phyloP scores from a whole-genome alignment of 2,888 invertebrate genomes.

The Oithona nana region DNA sequence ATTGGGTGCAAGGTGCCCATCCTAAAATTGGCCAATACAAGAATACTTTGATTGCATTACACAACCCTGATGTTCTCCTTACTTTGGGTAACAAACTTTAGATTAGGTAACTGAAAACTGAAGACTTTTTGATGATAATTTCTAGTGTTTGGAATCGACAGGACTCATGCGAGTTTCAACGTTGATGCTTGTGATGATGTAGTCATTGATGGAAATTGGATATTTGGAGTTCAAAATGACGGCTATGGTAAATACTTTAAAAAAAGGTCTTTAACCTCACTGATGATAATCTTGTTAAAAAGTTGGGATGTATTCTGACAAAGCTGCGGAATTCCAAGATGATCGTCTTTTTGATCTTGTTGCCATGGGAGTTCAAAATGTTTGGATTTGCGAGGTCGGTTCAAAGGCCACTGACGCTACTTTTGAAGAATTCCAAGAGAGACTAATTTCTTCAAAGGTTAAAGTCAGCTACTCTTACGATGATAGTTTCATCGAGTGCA shows the following conservation, averaged over 20 bases:
- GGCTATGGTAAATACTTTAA: neutral
- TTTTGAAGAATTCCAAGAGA: neutral
- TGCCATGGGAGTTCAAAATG: constrained; percentile 1
- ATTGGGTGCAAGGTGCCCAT: constrained; percentile 1
- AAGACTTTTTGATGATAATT: neutral
- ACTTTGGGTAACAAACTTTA: neutral
- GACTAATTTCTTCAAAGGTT: neutral
- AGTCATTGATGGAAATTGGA: neutral
- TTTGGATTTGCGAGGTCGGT: constrained; percentile 8
- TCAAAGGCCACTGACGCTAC: neutral
- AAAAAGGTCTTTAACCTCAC: neutral
- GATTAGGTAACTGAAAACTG: neutral
- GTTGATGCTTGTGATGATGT: neutral
- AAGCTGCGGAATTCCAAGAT: neutral
- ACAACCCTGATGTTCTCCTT: neutral
- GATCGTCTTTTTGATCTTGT: neutral
- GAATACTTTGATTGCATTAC: neutral
- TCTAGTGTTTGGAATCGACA: neutral
- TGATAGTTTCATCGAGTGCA: neutral
- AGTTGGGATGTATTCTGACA: neutral
- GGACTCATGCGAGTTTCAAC: neutral
- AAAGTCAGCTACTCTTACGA: neutral
- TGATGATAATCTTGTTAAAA: neutral
- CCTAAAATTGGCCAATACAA: constrained; percentile 1
- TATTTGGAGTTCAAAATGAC: neutral